Conservation (phyloP, 1,140 invertebrate species). For the Lamellibrachia luymesi region DNA sequence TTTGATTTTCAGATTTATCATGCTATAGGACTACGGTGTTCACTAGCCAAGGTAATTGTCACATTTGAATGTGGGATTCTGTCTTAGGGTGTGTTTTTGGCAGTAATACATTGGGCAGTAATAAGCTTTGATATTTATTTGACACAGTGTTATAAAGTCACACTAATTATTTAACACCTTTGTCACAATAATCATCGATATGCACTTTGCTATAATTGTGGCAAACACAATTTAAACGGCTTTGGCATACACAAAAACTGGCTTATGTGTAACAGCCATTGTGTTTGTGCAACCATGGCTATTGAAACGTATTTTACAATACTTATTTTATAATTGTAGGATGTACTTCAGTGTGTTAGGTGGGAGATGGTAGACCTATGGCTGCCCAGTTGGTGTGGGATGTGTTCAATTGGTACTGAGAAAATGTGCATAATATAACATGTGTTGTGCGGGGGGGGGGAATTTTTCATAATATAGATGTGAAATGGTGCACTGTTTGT, state of each 20-base stretch:
- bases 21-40: conserved; percentile 2
- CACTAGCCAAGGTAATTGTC: background rate
- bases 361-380: background rate
- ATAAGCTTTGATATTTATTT: too few relatives aligned
- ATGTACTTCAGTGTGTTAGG: background rate
- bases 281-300: background rate
- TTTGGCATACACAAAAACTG: background rate
- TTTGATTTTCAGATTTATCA: conserved; percentile 15
- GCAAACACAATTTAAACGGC: background rate
- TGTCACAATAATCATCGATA: background rate
- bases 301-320: background rate
- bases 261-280: background rate
- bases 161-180: too few relatives aligned
- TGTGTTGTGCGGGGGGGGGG: too few relatives aligned
- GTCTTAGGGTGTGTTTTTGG: background rate
- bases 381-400: too few relatives aligned
- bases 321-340: background rate
- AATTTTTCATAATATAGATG: too few relatives aligned
- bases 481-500: too few relatives aligned
- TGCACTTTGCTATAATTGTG: background rate
- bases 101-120: too few relatives aligned
- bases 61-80: background rate
- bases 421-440: too few relatives aligned
- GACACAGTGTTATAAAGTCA: too few relatives aligned
- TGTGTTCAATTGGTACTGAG: too few relatives aligned